Base-by-base conservation (phyloP, 1,140 invertebrate species). In the Drosophila trapezifrons region DNA sequence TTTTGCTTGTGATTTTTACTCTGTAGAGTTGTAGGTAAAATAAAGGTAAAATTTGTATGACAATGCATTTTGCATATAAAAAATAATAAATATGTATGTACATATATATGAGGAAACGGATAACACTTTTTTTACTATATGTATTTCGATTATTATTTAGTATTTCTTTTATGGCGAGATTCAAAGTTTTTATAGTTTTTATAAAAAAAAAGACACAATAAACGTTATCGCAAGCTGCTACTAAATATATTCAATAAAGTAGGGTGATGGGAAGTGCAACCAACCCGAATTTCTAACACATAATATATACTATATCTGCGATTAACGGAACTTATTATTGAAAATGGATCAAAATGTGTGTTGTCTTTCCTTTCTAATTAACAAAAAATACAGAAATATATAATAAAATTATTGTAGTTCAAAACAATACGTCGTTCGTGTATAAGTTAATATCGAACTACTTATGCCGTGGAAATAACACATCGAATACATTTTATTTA, bases 401-500 rank as follows among this genome's bases (percentile, higher is more conserved):
- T 2, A 2, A 3, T 5, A 15, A 9, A 29, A 22, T 49, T 47
- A 10, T 55, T 42, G 42, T 54, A 64, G 17, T 47, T 66, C 13
- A 58, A 49, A 58, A 43, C 32, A 73, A 73, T 46, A 54, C 37
- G 42, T 52, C 45, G 38, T 54, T 65, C 45, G 37, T 52, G 29
- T 57, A 54, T 72, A 78, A 58, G 58, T 54, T 40, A 45, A 72
- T 45, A 49, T 57, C 54, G 42, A 76, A 49, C 63, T 60, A 60
- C 74, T 59, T 76, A 55, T 76, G 55, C 20, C 37, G 54, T 69
- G 58, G 49, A 69, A 76, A 35, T 35, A 76, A 76, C 43, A 76
- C 54, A 65, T 73, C 45, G 76, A 65, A 79, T 79, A 62, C 54
- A 79, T 52, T 58, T 74, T 62, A 54, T 76, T 45, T 77, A 57